Base-by-base conservation (phyloP, 2,113 vertebrate genomes). In the Pelusios castaneus region DNA sequence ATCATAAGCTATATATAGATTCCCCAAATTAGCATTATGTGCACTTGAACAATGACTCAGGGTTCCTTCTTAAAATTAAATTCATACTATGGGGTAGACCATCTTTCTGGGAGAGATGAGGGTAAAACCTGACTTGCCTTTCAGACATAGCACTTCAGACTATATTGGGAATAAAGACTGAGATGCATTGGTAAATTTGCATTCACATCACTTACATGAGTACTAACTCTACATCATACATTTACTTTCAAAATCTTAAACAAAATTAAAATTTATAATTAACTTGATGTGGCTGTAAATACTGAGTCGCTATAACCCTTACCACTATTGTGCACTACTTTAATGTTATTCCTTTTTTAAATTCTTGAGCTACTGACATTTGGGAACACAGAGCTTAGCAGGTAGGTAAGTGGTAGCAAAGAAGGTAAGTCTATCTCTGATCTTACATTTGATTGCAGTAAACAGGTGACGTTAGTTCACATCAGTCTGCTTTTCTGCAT, bases 391-490 rank as follows among this genome's bases (percentile, higher is more conserved):
- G 38, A 43, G 10, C 22, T 43, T 41, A 24, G 38, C 70, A 24
- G 38, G 38, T 41, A 75, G 41, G 38, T 41, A 75, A 43, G 38
- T 75, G 38, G 8, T 38, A 13, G 70, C 5, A 25, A 75, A 75
- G 38, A 41, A 75, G 38, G 19, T 24, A 5, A 24, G 70, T 75
- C 10, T 41, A 8, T 63, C 14, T 34, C 56, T 67, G 8, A 38
- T 38, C 13, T 41, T 73, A 56, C 9, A 5, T n/a, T 41, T 73
- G n/a, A 75, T 25, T 24, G 22, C 38, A 41, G 70, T 45, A 2
- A 0, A 0, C 13, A 11, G 1, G 34, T 81, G 56, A 8, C 63
- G 86, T 81, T 13, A 78, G 10, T 14, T 84, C 0, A 13, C 21
- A 1, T 27, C 54, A 38, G 4, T 10, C 5, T 27, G 25, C 38